A percentile compares a stretch with the other conserved stretches of the same genome.
Conservation (phyloP, 2,797 vertebrate genomes). For the Crax fasciolata region DNA sequence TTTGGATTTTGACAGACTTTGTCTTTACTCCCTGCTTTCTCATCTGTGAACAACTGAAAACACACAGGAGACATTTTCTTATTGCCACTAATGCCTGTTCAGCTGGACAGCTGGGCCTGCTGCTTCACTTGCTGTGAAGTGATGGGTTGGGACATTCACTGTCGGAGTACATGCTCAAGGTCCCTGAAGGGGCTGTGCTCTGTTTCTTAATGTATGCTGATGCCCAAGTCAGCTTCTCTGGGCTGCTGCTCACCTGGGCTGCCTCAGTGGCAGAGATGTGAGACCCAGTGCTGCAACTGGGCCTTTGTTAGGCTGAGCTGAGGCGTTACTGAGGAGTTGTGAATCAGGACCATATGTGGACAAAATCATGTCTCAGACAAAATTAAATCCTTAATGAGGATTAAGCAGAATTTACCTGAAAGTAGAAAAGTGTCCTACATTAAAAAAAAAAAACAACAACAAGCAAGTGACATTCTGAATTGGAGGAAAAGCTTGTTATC, state of each 20-base stretch:
- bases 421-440: neutral
- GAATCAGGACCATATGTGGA: neutral
- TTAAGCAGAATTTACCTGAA: neutral
- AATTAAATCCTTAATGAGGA: neutral
- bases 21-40: neutral
- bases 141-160: fast-evolving
- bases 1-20: neutral
- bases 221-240: neutral
- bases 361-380: neutral
- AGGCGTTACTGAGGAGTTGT: neutral
- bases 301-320: slow-evolving; percentile 2
- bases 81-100: fast-evolving
- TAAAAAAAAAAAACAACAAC: neutral
- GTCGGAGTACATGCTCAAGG: fast-evolving
- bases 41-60: neutral
- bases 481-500: slow-evolving; percentile 5
- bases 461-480: neutral
- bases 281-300: neutral
- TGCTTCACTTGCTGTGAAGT: neutral
- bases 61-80: neutral
- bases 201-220: neutral
- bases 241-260: neutral
- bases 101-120: neutral
- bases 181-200: neutral
- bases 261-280: neutral